Conservation (phyloP, 1,140 invertebrate genomes). For the Psix sp. region DNA sequence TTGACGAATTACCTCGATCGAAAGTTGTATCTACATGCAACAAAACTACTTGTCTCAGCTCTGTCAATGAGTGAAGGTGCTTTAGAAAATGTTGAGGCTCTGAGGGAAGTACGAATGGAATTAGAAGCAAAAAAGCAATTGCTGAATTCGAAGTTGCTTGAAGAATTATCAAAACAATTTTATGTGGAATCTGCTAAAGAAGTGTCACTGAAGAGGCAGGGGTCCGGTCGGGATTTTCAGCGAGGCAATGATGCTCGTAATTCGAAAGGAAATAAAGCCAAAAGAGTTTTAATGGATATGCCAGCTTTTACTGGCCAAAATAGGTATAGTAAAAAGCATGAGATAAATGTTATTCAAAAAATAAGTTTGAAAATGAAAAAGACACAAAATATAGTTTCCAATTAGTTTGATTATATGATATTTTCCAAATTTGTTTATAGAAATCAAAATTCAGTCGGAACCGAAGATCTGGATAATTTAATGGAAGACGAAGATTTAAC, state of each 20-base stretch:
- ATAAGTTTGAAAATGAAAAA: background rate
- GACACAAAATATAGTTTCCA: slow-evolving; percentile 3
- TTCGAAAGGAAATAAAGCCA: slow-evolving; percentile 71
- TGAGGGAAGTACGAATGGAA: slow-evolving; percentile 86
- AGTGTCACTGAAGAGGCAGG: slow-evolving; percentile 79
- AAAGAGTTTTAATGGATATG: slow-evolving; percentile 40
- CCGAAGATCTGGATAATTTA: slow-evolving; percentile 70
- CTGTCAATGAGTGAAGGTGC: slow-evolving; percentile 83
- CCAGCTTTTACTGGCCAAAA: slow-evolving; percentile 40
- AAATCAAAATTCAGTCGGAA: slow-evolving; percentile 55
- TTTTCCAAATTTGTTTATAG: slow-evolving; percentile 30
- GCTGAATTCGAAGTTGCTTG: slow-evolving; percentile 83
- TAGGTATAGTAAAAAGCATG: slow-evolving; percentile 7
- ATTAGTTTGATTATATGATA: background rate
- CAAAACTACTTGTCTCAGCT: slow-evolving; percentile 85
- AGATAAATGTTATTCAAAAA: background rate
- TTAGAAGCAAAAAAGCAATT: slow-evolving; percentile 85
- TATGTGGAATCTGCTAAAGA: slow-evolving; percentile 83
- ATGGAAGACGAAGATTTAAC: slow-evolving; percentile 80
- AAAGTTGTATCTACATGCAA: slow-evolving; percentile 92
- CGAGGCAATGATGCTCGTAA: slow-evolving; percentile 77
- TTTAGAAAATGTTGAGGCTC: slow-evolving; percentile 87
- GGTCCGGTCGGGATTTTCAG: slow-evolving; percentile 80
- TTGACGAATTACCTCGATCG: slow-evolving; percentile 83
- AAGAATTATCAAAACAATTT: slow-evolving; percentile 86